Evolutionary conservation across 2,797 vertebrate species (phyloP).

Genomic region (Nasua narica): DNA sequence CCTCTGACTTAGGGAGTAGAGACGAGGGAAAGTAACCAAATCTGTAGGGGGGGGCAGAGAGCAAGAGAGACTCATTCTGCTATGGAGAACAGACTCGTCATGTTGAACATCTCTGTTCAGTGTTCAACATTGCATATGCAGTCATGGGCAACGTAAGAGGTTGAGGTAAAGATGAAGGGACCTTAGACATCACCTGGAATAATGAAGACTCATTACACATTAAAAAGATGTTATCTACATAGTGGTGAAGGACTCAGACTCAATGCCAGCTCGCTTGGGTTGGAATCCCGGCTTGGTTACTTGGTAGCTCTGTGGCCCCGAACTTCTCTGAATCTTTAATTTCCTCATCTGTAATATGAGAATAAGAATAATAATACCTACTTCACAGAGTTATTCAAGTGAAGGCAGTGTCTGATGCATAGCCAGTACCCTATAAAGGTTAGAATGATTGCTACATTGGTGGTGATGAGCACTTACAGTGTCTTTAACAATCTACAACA

Average conservation of each 20-base stretch:
- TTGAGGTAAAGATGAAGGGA: not conserved
- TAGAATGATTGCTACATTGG: not conserved
- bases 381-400: not conserved
- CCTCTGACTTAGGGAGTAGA: not conserved
- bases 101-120: not conserved
- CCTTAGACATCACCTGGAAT: not conserved
- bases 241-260: not conserved
- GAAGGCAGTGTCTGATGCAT: not conserved
- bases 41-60: not conserved
- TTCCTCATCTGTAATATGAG: constrained; percentile 24
- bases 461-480: not conserved
- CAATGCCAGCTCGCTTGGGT: not conserved
- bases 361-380: not conserved
- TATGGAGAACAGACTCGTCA: not conserved
- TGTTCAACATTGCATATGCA: not conserved
- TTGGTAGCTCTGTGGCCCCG: not conserved
- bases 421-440: not conserved
- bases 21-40: not conserved
- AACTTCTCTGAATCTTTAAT: not conserved
- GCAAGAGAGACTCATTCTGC: not conserved
- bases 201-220: not conserved
- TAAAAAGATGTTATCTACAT: not conserved
- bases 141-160: not conserved
- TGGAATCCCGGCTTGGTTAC: not conserved
- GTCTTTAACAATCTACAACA: constrained; percentile 10